Conservation (phyloP, 2,113 vertebrate species). For the Tragelaphus imberbis region DNA sequence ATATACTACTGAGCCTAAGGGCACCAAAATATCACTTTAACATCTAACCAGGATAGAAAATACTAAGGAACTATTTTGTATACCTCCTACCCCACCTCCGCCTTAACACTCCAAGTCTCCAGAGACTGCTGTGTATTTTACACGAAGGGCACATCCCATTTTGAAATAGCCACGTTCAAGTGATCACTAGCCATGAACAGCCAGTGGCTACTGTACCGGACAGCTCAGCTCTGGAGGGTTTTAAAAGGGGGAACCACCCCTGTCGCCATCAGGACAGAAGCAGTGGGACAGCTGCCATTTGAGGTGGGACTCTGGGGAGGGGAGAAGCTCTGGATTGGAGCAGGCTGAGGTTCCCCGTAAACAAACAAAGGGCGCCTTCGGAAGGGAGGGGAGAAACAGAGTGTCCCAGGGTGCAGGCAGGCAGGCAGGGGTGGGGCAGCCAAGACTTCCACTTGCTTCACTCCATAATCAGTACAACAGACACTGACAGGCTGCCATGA, state of each 20-base stretch:
- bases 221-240: neutral
- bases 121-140: neutral
- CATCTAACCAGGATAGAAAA: neutral
- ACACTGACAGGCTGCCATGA: no score
- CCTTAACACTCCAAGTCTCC: neutral
- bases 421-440: neutral
- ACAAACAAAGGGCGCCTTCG: neutral
- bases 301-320: neutral
- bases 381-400: no score
- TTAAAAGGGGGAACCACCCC: neutral
- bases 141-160: accelerated
- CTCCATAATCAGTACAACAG: neutral
- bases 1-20: neutral
- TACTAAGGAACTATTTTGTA: neutral
- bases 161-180: neutral
- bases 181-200: neutral
- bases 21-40: neutral
- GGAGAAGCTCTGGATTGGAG: neutral
- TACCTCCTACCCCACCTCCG: neutral
- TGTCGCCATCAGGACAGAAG: neutral
- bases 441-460: neutral
- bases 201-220: neutral
- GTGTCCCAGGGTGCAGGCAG: accelerated
- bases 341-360: neutral
- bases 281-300: neutral